A percentile compares a stretch with the other conserved stretches of the same genome.
These are phyloP conservation scores for Umimayanthus chanpuru DNA, from an alignment of 92 coral and sea anemone species.

Conservation along the genomic window DNA sequence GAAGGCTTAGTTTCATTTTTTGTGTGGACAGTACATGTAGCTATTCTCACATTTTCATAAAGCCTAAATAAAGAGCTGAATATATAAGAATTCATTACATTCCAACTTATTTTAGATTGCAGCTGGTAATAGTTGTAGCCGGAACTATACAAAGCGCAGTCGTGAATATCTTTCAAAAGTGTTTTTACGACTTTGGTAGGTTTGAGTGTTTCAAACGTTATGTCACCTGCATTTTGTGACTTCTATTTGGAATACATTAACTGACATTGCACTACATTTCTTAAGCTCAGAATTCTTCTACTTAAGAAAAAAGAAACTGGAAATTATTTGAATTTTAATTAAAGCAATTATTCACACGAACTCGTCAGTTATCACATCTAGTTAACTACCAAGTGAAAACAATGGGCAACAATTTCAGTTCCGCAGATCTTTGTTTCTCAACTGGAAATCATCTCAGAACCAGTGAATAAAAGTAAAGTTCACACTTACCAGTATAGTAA, in stretches of 20 bases:
- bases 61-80: not conserved
- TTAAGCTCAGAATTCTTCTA: too few relatives aligned
- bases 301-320: not conserved
- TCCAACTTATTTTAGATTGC: not conserved
- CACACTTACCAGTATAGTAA: constrained; percentile 76
- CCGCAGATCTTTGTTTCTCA: not conserved
- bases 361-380: not conserved
- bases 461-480: not conserved
- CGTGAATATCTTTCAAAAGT: not conserved
- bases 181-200: not conserved
- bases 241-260: not conserved
- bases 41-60: too few relatives aligned
- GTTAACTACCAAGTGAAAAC: constrained; percentile 9
- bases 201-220: not conserved
- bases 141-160: not conserved
- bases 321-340: not conserved
- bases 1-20: too few relatives aligned
- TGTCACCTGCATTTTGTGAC: not conserved
- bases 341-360: not conserved
- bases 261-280: not conserved
- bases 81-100: not conserved
- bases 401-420: not conserved
- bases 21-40: not conserved
- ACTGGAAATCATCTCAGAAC: not conserved
- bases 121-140: not conserved